Percentiles rank a stretch among this genome's conserved stretches.
Evolutionary conservation across 2,797 vertebrate genomes (phyloP).

Genomic region (Onychomys arenicola): DNA sequence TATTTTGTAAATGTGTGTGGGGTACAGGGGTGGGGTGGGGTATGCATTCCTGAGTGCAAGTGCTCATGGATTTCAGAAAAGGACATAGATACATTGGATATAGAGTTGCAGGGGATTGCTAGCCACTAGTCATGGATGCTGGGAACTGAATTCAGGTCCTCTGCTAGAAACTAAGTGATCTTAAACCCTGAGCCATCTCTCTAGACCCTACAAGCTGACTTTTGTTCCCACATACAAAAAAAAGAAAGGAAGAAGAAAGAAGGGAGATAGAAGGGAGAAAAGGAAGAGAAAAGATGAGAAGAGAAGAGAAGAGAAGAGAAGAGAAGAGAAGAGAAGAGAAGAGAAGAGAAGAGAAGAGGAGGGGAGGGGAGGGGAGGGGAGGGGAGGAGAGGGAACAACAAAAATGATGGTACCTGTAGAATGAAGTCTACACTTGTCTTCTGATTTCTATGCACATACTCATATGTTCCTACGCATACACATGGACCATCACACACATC

Average conservation of each 20-base stretch:
- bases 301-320: too few species aligned
- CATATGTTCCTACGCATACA: neutral
- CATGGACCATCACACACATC: neutral
- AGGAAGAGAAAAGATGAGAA: neutral
- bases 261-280: accelerated
- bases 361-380: accelerated
- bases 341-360: accelerated
- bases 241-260: accelerated
- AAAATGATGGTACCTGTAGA: neutral
- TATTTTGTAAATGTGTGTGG: neutral
- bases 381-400: accelerated
- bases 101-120: neutral
- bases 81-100: neutral
- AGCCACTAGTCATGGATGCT: neutral
- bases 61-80: neutral
- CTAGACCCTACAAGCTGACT: neutral
- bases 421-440: neutral
- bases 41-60: neutral
- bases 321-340: neutral
- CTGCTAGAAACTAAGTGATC: neutral
- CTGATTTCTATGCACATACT: neutral
- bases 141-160: neutral
- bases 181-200: neutral
- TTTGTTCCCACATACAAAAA: neutral
- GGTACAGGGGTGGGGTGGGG: neutral